Base-by-base conservation (phyloP, 2,113 vertebrate genomes). In the Opisthocomus hoazin region DNA sequence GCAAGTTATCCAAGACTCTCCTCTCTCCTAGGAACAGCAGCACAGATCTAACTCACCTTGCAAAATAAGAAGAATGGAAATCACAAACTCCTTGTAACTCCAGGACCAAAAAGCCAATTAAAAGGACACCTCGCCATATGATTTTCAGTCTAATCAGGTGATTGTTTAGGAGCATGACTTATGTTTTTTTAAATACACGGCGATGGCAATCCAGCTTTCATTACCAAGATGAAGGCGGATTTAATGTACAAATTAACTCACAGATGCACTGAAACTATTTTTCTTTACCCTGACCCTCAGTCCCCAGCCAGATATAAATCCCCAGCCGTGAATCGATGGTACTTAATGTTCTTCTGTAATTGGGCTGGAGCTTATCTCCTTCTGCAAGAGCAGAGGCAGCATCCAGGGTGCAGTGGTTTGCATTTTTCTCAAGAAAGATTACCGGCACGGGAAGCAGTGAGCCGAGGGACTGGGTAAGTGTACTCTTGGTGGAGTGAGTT, bases 401-500 rank as follows among this genome's bases (percentile, higher is more conserved):
- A 91, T 78, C 80, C 76, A 93, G 60, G 30, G 71, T 37, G n/a
- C 45, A 78, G 65, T 34, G 45, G 36, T 80, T 89, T 96, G 60
- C 51, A 48, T 68, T 92, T 66, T 22, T 51, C 86, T 78, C 54
- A 57, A 75, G 86, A 87, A 93, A 92, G 92, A 89, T 41, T 46
- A 64, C 71, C 11, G 3, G 70, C 41, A 74, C 0, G 0, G 90
- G 85, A 96, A 95, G 57, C 41, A 66, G 79, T 17, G 58, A 88
- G 66, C 54, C 13, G 2, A 75, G 74, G 61, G 54, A 86, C 66
- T 29, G 56, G 10, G 48, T 50, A 78, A 95, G 73, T 86, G 76
- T 93, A 79, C 79, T 90, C 34, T 90, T 90, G 90, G 90, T 93
- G 86, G 95, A 89, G 65, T 22, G 32, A 96, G 94, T 97, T 96